phyloP scores from a whole-genome alignment of 2,797 vertebrate genomes.

The Dermochelys coriacea region DNA sequence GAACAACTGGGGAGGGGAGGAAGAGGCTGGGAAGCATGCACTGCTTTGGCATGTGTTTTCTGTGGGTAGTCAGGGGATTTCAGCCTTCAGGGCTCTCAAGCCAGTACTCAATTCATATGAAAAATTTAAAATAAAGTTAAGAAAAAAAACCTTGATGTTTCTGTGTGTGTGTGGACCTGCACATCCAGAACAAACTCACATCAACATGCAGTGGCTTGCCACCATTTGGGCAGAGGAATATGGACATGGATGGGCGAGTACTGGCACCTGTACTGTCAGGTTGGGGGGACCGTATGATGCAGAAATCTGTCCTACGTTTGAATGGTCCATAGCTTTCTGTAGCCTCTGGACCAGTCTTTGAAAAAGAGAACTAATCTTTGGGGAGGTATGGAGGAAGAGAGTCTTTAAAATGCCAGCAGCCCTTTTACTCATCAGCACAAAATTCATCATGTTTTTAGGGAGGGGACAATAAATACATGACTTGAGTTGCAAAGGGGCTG shows the following conservation, averaged over 20 bases:
- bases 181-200: neutral
- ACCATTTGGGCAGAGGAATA: accelerated
- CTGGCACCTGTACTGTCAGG: accelerated
- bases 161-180: neutral
- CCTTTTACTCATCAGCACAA: neutral
- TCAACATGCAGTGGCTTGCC: accelerated
- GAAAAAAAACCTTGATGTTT: neutral
- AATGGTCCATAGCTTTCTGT: neutral
- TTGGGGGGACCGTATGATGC: neutral
- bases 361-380: neutral
- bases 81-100: conserved; percentile 5
- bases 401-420: neutral
- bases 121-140: neutral
- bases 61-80: neutral
- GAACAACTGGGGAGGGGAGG: neutral
- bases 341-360: conserved; percentile 9
- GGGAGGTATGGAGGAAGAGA: neutral
- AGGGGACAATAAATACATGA: neutral
- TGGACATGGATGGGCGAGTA: accelerated
- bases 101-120: accelerated
- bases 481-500: neutral
- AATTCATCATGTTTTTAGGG: neutral
- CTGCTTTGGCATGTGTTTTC: neutral
- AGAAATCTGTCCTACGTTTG: neutral
- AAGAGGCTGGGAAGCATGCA: neutral